phyloP scores from a whole-genome alignment of 2,113 vertebrate genomes.

The Lanius ludovicianus region DNA sequence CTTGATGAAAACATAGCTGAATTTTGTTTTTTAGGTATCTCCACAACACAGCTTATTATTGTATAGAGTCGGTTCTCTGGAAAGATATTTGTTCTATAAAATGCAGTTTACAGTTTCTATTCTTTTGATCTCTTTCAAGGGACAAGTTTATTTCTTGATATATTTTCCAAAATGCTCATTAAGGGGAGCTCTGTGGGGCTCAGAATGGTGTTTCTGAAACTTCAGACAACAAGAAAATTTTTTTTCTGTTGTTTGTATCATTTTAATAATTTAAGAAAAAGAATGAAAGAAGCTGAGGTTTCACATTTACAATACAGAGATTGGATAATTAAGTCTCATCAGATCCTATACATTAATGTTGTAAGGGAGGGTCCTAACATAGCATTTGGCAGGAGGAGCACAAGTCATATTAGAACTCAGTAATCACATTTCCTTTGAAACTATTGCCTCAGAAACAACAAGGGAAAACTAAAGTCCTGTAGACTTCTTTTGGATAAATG shows the following conservation, averaged over 20 bases:
- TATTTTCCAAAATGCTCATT: background rate
- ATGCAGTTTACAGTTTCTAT: background rate
- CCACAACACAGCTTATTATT: background rate
- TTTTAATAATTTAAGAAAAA: background rate
- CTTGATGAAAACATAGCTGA: background rate
- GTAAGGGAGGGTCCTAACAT: too few species aligned
- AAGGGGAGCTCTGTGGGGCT: background rate
- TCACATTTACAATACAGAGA: background rate
- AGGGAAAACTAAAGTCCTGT: background rate
- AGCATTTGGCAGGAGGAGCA: background rate
- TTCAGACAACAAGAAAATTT: background rate
- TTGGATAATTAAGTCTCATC: background rate
- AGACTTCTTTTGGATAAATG: background rate
- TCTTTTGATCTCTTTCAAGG: background rate
- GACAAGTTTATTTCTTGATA: background rate
- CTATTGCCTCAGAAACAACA: background rate
- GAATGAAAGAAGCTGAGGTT: background rate
- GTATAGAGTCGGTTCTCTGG: background rate
- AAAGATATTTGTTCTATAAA: background rate
- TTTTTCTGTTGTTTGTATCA: background rate
- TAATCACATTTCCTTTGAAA: background rate
- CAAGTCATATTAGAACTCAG: background rate
- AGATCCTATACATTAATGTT: background rate
- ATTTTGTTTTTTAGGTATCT: background rate
- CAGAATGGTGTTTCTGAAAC: background rate